Evolutionary conservation across 2,113 vertebrate genomes (phyloP).

Genomic region (Ia io): DNA sequence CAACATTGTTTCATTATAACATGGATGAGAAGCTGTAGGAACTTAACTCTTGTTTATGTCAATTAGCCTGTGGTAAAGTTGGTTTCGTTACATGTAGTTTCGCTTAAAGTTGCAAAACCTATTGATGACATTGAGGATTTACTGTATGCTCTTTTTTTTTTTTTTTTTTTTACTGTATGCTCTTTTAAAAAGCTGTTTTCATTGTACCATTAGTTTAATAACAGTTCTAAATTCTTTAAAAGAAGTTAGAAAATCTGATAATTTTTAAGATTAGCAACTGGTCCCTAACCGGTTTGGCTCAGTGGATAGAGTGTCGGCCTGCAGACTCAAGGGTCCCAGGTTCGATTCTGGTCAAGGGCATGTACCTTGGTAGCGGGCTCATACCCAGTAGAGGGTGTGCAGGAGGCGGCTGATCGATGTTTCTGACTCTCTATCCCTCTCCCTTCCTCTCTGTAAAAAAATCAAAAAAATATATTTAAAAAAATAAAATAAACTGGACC

Average conservation of each 20-base stretch:
- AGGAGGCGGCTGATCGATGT: no score
- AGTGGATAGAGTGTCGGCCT: no score
- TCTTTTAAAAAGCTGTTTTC: constrained; percentile 13
- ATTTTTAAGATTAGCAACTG: constrained; percentile 35
- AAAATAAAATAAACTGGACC: no score
- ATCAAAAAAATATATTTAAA: no score
- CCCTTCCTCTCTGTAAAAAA: no score
- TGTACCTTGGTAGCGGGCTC: no score
- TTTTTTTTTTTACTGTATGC: background rate
- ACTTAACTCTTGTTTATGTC: background rate
- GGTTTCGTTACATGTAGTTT: background rate
- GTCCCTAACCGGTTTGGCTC: background rate
- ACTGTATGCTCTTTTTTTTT: constrained; percentile 5
- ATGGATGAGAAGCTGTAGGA: background rate
- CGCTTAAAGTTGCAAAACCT: background rate
- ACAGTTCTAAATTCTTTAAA: constrained; percentile 7
- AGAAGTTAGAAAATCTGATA: background rate
- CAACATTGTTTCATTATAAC: background rate
- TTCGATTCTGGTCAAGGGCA: no score
- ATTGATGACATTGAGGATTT: background rate
- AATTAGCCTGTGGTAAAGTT: background rate
- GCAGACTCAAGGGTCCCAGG: no score
- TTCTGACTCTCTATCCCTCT: no score
- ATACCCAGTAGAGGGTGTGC: no score
- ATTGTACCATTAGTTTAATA: constrained; percentile 18